A percentile compares a stretch with the other conserved stretches of the same genome.
phyloP scores from a whole-genome alignment of 2,888 invertebrate species.

The Hypolimnas misippus region DNA sequence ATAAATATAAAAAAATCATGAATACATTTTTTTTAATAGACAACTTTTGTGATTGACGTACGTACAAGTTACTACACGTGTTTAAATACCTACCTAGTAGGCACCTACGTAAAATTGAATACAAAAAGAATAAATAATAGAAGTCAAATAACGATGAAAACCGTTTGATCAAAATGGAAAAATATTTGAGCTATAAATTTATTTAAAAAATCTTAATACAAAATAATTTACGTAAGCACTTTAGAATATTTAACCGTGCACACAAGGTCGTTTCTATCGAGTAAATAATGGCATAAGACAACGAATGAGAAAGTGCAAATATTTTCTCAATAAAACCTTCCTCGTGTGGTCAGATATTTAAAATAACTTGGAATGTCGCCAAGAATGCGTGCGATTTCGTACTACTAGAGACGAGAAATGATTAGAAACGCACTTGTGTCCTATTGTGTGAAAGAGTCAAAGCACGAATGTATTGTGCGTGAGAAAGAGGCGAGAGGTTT shows the following conservation, averaged over 20 bases:
- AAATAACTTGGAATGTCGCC: slow-evolving; percentile 15
- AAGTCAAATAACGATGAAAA: not conserved
- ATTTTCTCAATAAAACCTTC: slow-evolving; percentile 2
- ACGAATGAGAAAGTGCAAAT: slow-evolving; percentile 13
- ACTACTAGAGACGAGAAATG: slow-evolving; percentile 17
- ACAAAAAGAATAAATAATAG: not conserved
- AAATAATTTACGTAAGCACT: not conserved
- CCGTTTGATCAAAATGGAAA: no score
- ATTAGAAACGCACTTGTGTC: slow-evolving; percentile 33
- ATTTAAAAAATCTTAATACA: no score
- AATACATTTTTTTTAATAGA: no score
- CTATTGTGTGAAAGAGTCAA: slow-evolving; percentile 33
- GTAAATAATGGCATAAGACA: slow-evolving; percentile 1
- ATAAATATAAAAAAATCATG: no score
- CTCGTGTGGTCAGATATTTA: slow-evolving; percentile 7
- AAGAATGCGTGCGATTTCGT: slow-evolving; percentile 13
- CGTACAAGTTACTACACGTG: no score
- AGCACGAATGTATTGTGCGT: slow-evolving; percentile 12
- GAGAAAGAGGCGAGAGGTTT: slow-evolving; percentile 26
- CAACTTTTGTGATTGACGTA: no score
- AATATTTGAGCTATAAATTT: no score
- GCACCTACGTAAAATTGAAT: no score
- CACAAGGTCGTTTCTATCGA: not conserved
- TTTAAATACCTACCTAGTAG: no score
- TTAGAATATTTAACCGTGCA: not conserved